Base-by-base conservation (phyloP, 1,140 invertebrate genomes). In the Mylabris phalerata region DNA sequence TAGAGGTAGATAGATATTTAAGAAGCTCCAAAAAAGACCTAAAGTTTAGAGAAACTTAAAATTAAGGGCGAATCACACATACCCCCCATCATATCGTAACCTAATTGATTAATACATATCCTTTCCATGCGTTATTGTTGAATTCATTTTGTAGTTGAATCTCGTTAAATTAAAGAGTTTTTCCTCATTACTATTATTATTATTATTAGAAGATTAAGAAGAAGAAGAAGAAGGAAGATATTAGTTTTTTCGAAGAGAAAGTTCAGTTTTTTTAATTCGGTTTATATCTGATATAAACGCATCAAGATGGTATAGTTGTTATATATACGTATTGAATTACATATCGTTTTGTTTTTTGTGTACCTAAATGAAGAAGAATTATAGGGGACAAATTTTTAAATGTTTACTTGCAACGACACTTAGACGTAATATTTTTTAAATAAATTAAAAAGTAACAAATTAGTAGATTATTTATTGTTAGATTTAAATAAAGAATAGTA, bases 31-130 rank as follows among this genome's bases (percentile, higher is more conserved):
- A 44, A 44, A 26, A 25, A 54, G 32, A 32, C 32, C 32, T 32
- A 32, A 4, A 32, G 4, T 6, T 56, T 59, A 59, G 27, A 44
- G 19, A 47, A 39, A 38, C 44, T 6, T 5, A 45, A 13, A 45
- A 11, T 45, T 9, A 24, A 13, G 9, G 9, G 48, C 10, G 39
- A 51, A 42, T 40, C 26, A 9, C 32, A 25, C 32, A 25, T 40
- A 32, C 4, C 32, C 10, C 32, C 42, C n/a, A 13, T 7, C 56
- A 5, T 42, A 54, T 5, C 45, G 48, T 45, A 63, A 52, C 57
- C 61, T 54, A 61, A 58, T 7, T 40, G 6, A 40, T 51, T 48
- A 62, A 64, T 68, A 70, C 67, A 71, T 70, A 70, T 70, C 68
- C 61, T 68, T 68, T 69, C 57, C 63, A 65, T 60, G 45, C 45